These are phyloP conservation scores for Cichlasoma orientale DNA, from an alignment of 2,797 vertebrate genomes.

Conservation along the genomic window DNA sequence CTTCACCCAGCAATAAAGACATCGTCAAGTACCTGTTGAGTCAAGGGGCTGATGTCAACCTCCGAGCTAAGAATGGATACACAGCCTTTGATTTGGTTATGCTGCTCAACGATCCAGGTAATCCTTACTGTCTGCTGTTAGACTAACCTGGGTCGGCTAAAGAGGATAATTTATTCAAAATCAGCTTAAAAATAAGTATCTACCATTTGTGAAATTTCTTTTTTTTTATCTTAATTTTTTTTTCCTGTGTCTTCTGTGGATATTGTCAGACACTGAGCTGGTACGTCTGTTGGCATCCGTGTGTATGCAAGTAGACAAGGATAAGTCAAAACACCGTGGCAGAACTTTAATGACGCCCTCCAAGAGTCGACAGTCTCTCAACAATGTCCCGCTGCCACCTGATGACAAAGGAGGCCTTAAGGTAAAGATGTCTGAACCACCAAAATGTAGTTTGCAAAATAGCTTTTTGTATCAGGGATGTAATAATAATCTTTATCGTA, in stretches of 20 bases:
- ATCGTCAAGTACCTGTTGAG: constrained; percentile 93
- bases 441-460: accelerated
- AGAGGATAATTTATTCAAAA: no score
- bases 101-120: constrained; percentile 93
- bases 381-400: constrained; percentile 83
- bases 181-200: accelerated
- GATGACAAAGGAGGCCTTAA: constrained; percentile 94
- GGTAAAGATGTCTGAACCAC: constrained; percentile 72
- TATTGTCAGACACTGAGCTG: constrained; percentile 90
- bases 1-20: constrained; percentile 88
- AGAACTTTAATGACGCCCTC: constrained; percentile 75
- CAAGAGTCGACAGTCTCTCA: constrained; percentile 86
- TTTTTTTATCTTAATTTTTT: not conserved
- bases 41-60: constrained; percentile 93
- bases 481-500: not conserved
- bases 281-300: constrained; percentile 94
- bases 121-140: not conserved
- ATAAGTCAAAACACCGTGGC: constrained; percentile 85
- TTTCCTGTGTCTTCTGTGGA: not conserved
- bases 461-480: accelerated
- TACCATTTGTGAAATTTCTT: not conserved
- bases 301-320: constrained; percentile 94
- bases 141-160: not conserved
- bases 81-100: constrained; percentile 97
- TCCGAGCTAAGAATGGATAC: constrained; percentile 95